Percentiles rank a stretch among this genome's conserved stretches.
Evolutionary conservation across 2,888 invertebrate genomes (phyloP).

Genomic region (Nycteola revayana): DNA sequence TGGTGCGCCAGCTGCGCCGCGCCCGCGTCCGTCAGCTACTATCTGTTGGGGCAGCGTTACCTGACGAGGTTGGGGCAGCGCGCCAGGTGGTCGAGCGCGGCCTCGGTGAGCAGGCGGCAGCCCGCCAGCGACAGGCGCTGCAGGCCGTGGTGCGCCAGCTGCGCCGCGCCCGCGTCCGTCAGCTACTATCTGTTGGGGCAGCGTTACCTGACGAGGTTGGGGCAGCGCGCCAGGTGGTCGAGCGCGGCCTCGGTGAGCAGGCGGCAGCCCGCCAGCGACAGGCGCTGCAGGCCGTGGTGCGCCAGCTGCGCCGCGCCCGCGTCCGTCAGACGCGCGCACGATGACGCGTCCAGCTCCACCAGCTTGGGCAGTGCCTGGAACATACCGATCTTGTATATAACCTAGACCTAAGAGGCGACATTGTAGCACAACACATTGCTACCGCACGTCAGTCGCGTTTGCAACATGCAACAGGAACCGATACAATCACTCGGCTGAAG

Average conservation of each 20-base stretch:
- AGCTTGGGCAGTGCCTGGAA: slow-evolving; percentile 89
- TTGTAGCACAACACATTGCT: too few relatives aligned
- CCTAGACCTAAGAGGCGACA: too few relatives aligned
- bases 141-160: slow-evolving; percentile 89
- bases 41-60: slow-evolving; percentile 39
- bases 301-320: slow-evolving; percentile 94
- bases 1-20: slow-evolving; percentile 92
- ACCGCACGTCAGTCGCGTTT: too few relatives aligned
- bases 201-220: slow-evolving; percentile 82
- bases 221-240: slow-evolving; percentile 90
- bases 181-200: too few relatives aligned
- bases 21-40: slow-evolving; percentile 93
- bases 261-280: slow-evolving; percentile 92
- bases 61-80: slow-evolving; percentile 87
- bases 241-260: slow-evolving; percentile 91
- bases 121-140: slow-evolving; percentile 90
- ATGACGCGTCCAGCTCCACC: slow-evolving; percentile 89
- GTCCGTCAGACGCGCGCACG: slow-evolving; percentile 94
- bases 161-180: slow-evolving; percentile 95
- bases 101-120: slow-evolving; percentile 91
- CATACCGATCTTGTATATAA: too few relatives aligned
- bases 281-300: slow-evolving; percentile 86
- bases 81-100: slow-evolving; percentile 90
- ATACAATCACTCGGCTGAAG: too few relatives aligned
- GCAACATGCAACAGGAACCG: too few relatives aligned